Evolutionary conservation across 2,888 invertebrate genomes (phyloP).

Genomic region (Aethes cnicana): DNA sequence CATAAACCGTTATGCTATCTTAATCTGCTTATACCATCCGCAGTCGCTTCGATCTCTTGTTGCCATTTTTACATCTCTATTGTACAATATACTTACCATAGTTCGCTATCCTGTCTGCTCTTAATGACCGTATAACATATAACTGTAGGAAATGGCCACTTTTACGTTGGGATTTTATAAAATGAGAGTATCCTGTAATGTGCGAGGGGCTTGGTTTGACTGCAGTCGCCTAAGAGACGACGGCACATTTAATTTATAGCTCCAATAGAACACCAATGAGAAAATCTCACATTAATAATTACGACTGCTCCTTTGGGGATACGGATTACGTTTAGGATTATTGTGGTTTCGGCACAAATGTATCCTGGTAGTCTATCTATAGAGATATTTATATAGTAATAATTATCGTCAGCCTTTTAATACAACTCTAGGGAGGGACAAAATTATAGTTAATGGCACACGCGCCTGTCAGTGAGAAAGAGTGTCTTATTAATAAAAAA

Average conservation of each 20-base stretch:
- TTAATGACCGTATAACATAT: conserved; percentile 40
- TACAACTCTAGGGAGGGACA: too few species aligned
- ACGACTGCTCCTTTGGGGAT: neutral
- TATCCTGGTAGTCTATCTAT: too few species aligned
- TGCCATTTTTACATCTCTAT: conserved; percentile 57
- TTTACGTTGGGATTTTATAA: conserved; percentile 14
- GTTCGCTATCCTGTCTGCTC: conserved; percentile 44
- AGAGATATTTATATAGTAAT: too few species aligned
- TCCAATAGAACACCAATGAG: neutral
- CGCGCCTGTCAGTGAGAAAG: too few species aligned
- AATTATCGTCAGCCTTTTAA: too few species aligned
- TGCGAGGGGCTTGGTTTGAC: too few species aligned
- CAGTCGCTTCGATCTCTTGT: conserved; percentile 54
- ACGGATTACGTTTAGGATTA: neutral
- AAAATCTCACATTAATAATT: conserved; percentile 6
- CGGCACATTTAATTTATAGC: conserved; percentile 9
- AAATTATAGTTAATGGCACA: too few species aligned
- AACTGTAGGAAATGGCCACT: conserved; percentile 16
- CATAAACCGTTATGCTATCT: conserved; percentile 70
- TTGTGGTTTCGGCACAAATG: neutral
- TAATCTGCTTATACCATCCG: conserved; percentile 58
- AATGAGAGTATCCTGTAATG: conserved; percentile 1
- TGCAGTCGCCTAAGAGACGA: too few species aligned
- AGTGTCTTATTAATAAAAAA: too few species aligned
- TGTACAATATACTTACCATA: conserved; percentile 45